Evolutionary conservation across 1,140 invertebrate species (phyloP).

Genomic region (Hylaeus anthracinus): DNA sequence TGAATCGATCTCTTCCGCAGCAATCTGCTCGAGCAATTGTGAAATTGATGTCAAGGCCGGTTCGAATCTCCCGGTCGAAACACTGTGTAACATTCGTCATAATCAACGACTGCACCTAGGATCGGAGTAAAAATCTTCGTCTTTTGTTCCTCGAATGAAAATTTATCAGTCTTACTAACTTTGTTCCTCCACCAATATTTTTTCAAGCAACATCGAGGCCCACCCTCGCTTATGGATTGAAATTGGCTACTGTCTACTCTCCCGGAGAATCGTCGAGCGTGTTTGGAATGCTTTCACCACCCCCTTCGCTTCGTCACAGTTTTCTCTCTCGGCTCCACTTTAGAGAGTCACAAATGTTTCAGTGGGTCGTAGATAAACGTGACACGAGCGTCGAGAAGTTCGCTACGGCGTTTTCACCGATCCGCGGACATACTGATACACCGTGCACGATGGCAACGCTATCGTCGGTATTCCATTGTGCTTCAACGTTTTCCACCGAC

Average conservation of each 20-base stretch:
- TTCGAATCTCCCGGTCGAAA: background rate
- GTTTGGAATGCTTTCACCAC: background rate
- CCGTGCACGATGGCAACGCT: background rate
- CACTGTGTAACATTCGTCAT: background rate
- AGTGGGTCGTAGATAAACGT: background rate
- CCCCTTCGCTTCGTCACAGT: too few species aligned
- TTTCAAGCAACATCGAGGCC: background rate
- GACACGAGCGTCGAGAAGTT: background rate
- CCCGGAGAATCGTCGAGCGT: background rate
- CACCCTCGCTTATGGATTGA: background rate
- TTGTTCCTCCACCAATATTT: background rate
- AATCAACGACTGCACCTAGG: background rate
- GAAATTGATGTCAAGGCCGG: conserved; percentile 48
- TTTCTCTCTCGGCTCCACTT: background rate
- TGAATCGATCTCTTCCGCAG: conserved; percentile 58
- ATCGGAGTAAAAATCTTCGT: background rate
- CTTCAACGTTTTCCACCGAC: conserved; percentile 24
- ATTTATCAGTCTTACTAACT: background rate
- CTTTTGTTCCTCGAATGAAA: background rate
- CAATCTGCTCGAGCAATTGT: conserved; percentile 30
- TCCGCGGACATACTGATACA: conserved; percentile 17
- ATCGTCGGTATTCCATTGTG: conserved; percentile 34
- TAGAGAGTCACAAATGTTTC: background rate
- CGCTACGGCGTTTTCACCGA: conserved; percentile 18
- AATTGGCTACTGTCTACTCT: background rate